Conservation (phyloP, 2,113 vertebrate species). For the Gadus macrocephalus region DNA sequence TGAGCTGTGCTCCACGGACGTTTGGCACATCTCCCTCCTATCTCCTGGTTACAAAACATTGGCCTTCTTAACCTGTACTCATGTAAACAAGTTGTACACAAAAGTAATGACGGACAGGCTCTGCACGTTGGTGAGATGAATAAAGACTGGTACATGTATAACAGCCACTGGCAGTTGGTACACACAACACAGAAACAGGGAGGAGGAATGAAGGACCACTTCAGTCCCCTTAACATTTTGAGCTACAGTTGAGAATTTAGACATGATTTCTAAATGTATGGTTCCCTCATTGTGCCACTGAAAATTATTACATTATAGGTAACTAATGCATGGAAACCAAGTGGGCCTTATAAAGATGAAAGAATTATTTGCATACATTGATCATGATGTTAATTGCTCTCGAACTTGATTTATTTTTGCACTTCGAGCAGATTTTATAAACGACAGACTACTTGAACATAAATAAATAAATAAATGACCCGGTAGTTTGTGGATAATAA, state of each 20-base stretch:
- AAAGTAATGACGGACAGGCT: conserved; percentile 35
- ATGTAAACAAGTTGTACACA: conserved; percentile 51
- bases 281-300: neutral
- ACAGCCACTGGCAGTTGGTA: conserved; percentile 40
- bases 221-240: conserved; percentile 3
- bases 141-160: conserved; percentile 35
- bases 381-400: too few species aligned
- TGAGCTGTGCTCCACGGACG: conserved; percentile 53
- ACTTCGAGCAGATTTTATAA: too few species aligned
- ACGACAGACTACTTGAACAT: too few species aligned
- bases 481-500: neutral
- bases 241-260: neutral
- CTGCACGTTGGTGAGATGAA: conserved; percentile 15
- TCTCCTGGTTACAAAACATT: conserved; percentile 61
- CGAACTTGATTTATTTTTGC: too few species aligned
- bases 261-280: neutral
- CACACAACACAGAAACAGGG: conserved; percentile 39
- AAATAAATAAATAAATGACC: too few species aligned
- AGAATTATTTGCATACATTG: too few species aligned
- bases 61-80: conserved; percentile 39
- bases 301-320: too few species aligned
- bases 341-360: too few species aligned
- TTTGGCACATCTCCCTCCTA: conserved; percentile 69
- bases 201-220: conserved; percentile 24
- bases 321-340: too few species aligned